phyloP scores from a whole-genome alignment of 2,113 vertebrate species.

The Rhinoderma darwinii region DNA sequence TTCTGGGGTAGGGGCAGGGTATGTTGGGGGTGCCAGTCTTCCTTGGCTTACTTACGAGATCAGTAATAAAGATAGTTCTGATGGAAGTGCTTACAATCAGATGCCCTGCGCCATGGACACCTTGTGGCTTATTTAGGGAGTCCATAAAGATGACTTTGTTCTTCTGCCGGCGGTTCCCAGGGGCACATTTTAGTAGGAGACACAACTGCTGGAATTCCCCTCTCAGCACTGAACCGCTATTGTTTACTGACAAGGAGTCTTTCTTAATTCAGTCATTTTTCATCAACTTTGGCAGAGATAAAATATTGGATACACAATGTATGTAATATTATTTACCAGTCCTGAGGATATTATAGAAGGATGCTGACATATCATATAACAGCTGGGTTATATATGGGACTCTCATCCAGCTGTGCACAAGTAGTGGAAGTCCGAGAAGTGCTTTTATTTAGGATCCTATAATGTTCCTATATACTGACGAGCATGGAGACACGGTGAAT shows the following conservation, averaged over 20 bases:
- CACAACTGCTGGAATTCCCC: not conserved
- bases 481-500: too few relatives aligned
- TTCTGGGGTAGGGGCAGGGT: not conserved
- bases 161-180: not conserved
- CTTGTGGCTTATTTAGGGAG: not conserved
- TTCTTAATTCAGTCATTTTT: constrained; percentile 8
- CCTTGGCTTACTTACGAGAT: too few relatives aligned
- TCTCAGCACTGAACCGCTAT: not conserved
- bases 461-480: too few relatives aligned
- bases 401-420: not conserved
- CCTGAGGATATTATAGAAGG: not conserved
- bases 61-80: not conserved
- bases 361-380: too few relatives aligned
- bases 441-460: too few relatives aligned
- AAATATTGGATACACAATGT: not conserved
- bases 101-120: not conserved
- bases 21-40: not conserved
- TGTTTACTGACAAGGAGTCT: constrained; percentile 24
- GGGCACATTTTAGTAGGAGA: constrained; percentile 2
- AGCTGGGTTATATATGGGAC: not conserved
- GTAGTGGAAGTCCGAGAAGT: not conserved
- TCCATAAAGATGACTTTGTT: not conserved
- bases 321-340: not conserved
- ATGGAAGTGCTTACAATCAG: not conserved
- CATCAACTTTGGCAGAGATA: not conserved